These are phyloP conservation scores for Isoperla grammatica DNA, from an alignment of 2,888 invertebrate genomes.

Conservation along the genomic window DNA sequence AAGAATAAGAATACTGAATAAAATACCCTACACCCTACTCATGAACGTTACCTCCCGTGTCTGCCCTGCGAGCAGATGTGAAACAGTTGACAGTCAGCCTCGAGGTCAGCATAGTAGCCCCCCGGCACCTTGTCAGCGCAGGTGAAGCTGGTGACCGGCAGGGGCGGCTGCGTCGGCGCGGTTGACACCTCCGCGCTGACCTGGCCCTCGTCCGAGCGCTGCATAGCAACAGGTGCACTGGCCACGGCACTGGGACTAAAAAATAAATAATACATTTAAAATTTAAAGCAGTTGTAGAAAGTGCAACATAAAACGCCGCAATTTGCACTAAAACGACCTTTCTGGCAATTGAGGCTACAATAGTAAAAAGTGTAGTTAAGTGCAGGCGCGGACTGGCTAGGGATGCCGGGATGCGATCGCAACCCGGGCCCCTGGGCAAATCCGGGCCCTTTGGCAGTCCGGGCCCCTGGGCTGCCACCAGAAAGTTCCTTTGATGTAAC, in stretches of 20 bases:
- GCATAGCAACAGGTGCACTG: background rate
- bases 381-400: too few relatives aligned
- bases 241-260: background rate
- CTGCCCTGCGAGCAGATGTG: conserved; percentile 40
- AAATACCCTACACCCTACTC: too few relatives aligned
- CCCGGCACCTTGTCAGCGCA: conserved; percentile 40
- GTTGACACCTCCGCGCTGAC: background rate
- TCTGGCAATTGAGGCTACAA: too few relatives aligned
- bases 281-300: too few relatives aligned
- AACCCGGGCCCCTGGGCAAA: background rate
- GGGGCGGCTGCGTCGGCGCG: conserved; percentile 17
- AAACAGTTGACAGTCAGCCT: conserved; percentile 40
- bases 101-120: conserved; percentile 40
- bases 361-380: too few relatives aligned
- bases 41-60: conserved; percentile 33
- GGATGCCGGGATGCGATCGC: background rate
- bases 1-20: too few relatives aligned
- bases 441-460: too few relatives aligned
- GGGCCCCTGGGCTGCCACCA: too few relatives aligned
- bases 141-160: conserved; percentile 37
- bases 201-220: background rate
- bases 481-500: too few relatives aligned
- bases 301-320: too few relatives aligned
- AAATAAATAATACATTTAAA: background rate
- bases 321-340: too few relatives aligned